Evolutionary conservation across 2,888 invertebrate genomes (phyloP).

Genomic region (Theretra japonica): DNA sequence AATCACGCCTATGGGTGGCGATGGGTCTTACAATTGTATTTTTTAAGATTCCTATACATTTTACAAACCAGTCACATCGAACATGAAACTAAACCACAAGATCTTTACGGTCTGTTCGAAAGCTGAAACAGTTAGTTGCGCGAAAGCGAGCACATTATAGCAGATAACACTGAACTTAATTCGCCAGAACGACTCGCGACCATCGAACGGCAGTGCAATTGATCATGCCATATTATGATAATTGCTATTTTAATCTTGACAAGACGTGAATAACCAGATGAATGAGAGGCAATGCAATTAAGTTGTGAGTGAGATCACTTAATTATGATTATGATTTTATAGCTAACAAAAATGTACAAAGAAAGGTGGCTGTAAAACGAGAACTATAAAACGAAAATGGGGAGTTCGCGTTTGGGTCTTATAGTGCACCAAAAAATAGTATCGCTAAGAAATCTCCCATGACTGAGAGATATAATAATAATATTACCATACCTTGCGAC

Average conservation of each 20-base stretch:
- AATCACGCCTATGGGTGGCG: too few relatives aligned
- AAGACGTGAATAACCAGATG: background rate
- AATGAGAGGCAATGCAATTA: background rate
- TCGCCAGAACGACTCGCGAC: slow-evolving; percentile 4
- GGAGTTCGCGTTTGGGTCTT: too few relatives aligned
- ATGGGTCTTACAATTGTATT: too few relatives aligned
- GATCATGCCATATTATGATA: background rate
- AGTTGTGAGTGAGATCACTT: background rate
- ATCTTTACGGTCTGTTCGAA: slow-evolving; percentile 15
- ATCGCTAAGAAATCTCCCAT: too few relatives aligned
- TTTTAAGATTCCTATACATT: background rate
- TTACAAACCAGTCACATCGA: background rate
- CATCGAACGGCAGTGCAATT: background rate
- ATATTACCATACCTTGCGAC: too few relatives aligned
- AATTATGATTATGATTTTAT: too few relatives aligned
- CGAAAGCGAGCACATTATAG: slow-evolving; percentile 2
- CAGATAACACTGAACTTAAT: slow-evolving; percentile 2
- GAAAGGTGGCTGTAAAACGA: too few relatives aligned
- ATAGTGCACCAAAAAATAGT: too few relatives aligned
- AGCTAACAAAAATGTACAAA: too few relatives aligned
- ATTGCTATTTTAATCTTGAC: background rate
- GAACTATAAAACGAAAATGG: too few relatives aligned
- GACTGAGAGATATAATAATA: too few relatives aligned
- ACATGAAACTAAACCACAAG: background rate
- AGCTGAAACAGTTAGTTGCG: background rate